Evolutionary conservation across 2,113 vertebrate genomes (phyloP).

Genomic region (Xiphophorus hellerii): DNA sequence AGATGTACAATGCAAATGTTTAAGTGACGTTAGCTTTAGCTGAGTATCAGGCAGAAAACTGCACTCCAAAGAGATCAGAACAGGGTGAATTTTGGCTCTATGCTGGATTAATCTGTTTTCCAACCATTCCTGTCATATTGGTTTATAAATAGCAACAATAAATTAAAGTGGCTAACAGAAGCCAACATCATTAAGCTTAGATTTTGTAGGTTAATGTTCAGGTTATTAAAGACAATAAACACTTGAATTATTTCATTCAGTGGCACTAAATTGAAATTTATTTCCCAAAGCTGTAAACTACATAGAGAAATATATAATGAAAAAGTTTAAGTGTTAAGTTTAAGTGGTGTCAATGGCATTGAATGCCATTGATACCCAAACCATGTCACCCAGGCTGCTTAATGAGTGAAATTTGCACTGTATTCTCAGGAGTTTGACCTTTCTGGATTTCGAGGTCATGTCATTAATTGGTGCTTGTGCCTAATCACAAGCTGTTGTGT

Average conservation of each 20-base stretch:
- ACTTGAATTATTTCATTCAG: too few relatives aligned
- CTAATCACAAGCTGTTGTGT: constrained; percentile 25
- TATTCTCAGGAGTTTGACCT: constrained; percentile 16
- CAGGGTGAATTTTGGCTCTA: neutral
- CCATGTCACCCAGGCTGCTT: neutral
- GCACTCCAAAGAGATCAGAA: neutral
- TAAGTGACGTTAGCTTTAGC: neutral
- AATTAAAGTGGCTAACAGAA: neutral
- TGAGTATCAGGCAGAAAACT: neutral
- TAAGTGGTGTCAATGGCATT: too few relatives aligned
- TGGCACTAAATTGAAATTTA: too few relatives aligned
- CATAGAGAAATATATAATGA: too few relatives aligned
- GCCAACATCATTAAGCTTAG: neutral
- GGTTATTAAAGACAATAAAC: too few relatives aligned
- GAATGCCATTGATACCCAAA: neutral
- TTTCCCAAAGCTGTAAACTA: too few relatives aligned
- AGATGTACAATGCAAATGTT: neutral
- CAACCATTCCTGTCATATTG: neutral
- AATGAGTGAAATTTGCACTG: neutral
- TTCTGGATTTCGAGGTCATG: constrained; percentile 36
- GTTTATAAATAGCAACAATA: neutral
- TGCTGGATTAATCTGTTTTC: neutral
- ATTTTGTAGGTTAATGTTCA: neutral
- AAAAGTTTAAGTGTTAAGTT: too few relatives aligned
- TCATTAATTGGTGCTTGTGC: constrained; percentile 18